Base-by-base conservation (phyloP, 2,113 vertebrate species). In the Budorcas taxicolor region DNA sequence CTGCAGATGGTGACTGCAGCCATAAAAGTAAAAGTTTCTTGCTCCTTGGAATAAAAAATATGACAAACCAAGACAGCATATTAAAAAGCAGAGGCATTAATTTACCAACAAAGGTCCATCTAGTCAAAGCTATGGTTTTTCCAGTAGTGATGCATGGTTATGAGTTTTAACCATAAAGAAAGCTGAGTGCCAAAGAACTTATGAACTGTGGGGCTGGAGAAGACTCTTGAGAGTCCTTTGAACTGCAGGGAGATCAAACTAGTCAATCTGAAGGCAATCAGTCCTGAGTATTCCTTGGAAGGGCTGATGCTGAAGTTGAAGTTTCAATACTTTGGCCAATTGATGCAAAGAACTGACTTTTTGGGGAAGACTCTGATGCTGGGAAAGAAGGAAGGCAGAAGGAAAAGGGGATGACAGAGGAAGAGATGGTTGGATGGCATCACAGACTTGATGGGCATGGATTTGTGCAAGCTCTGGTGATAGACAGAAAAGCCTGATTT, bases 381-480 rank as follows among this genome's bases (percentile, higher is more conserved):
- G 17, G 33, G 33, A 19, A 67, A 67, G 17, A 67, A 0, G 9
- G 33, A 36, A 21, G 64, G 33, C 17, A 36, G 33, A 36, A 67
- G 62, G 33, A 67, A n/a, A 36, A 67, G 64, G 17, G 33, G 33
- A 36, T n/a, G 5, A 67, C 8, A 67, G 33, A 67, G 64, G 19
- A 36, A 4, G 19, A 0, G 4, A 67, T 67, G 8, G 33, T 21
- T 67, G 33, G 8, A 67, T 67, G 33, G 33, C 16, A 21, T 36
- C 64, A 67, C 0, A 2, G 4, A 67, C 33, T 21, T 0, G 0
- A 36, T 21, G 17, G 17, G 0, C 4, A 36, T 67, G 64, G 33
- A 17, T 36, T 36, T 67, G 33, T 21, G 33, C 4, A 67, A 5
- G 17, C 17, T 67, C 33, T 21, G 64, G 64, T 36, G 8, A 67